Evolutionary conservation across 1,140 invertebrate species (phyloP).

Genomic region (Rhynchophorus ferrugineus): DNA sequence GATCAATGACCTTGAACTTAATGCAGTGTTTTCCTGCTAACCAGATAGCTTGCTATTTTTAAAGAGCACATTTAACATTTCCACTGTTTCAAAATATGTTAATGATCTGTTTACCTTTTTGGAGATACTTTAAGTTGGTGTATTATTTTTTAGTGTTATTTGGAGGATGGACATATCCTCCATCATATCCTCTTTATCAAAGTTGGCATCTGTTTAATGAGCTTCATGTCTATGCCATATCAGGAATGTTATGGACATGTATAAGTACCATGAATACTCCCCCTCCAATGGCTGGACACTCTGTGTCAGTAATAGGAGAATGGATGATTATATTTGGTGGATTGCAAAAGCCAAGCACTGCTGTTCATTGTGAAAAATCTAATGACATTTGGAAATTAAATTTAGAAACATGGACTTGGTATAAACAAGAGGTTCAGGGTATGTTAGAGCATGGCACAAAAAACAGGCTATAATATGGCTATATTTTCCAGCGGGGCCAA

Average conservation of each 20-base stretch:
- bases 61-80: neutral
- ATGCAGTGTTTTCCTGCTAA: neutral
- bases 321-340: conserved; percentile 90
- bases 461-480: neutral
- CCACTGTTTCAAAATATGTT: neutral
- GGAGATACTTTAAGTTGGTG: neutral
- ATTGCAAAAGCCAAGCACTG: conserved; percentile 48
- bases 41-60: neutral
- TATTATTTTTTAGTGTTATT: conserved; percentile 64
- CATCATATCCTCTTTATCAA: conserved; percentile 83
- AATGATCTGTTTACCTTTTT: neutral
- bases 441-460: conserved; percentile 19
- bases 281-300: conserved; percentile 83
- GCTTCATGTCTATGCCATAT: conserved; percentile 82
- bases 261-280: conserved; percentile 57
- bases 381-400: conserved; percentile 89
- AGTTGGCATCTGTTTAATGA: conserved; percentile 86
- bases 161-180: conserved; percentile 94
- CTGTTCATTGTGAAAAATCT: conserved; percentile 51
- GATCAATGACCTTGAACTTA: neutral
- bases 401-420: conserved; percentile 69
- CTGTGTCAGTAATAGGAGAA: conserved; percentile 80
- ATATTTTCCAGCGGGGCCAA: conserved; percentile 39
- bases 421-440: conserved; percentile 58
- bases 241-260: conserved; percentile 75